Conservation (phyloP, 2,797 vertebrate species). For the Periparus ater region DNA sequence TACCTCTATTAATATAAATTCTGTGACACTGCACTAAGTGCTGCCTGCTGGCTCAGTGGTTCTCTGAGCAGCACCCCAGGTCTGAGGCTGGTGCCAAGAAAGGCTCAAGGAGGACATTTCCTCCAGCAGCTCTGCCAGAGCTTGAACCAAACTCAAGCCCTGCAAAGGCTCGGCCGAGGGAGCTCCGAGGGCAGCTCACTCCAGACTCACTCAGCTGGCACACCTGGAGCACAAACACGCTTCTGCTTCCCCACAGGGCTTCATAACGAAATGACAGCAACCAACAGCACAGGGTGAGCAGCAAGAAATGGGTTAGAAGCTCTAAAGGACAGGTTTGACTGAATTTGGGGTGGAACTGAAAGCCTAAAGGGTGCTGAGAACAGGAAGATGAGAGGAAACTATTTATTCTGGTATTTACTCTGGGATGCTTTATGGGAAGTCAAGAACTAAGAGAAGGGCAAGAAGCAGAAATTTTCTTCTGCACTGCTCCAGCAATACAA, state of each 20-base stretch:
- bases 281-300: background rate
- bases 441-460: background rate
- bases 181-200: background rate
- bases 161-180: background rate
- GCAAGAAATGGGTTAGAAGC: background rate
- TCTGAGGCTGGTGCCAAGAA: background rate
- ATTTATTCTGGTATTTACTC: background rate
- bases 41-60: background rate
- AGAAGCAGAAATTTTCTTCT: background rate
- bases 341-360: background rate
- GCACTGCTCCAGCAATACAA: background rate
- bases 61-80: background rate
- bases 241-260: background rate
- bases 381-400: background rate
- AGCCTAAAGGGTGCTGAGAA: background rate
- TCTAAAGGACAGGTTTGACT: background rate
- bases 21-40: background rate
- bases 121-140: background rate
- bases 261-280: background rate
- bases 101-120: background rate
- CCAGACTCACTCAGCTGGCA: background rate
- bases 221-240: rapidly evolving
- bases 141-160: background rate
- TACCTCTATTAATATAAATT: background rate
- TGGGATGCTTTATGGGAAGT: background rate